Conservation (phyloP, 2,797 vertebrate genomes). For the Poeciliopsis paucimaculata region DNA sequence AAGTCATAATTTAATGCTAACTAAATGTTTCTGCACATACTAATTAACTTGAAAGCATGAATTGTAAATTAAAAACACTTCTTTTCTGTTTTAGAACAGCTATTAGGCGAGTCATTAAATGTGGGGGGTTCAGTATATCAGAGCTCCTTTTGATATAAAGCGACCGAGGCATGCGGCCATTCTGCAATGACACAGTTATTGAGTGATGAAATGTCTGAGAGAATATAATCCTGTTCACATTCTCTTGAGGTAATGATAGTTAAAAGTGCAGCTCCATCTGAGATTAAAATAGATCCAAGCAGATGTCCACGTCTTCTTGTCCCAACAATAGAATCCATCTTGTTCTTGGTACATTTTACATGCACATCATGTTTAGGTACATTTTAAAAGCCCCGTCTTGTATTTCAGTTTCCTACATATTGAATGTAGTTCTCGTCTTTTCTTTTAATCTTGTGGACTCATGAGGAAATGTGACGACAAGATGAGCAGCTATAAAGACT, state of each 20-base stretch:
- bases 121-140: neutral
- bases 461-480: constrained; percentile 49
- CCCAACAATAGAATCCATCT: neutral
- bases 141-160: constrained; percentile 18
- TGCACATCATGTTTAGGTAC: constrained; percentile 9
- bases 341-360: constrained; percentile 1
- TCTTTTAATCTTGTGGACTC: constrained; percentile 55
- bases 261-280: neutral
- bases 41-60: neutral
- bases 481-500: constrained; percentile 74
- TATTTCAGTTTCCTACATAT: constrained; percentile 58
- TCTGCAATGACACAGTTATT: constrained; percentile 25
- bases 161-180: constrained; percentile 9
- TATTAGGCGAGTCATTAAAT: neutral
- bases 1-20: neutral
- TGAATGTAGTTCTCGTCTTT: constrained; percentile 20
- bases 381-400: constrained; percentile 33
- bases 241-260: constrained; percentile 18
- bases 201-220: constrained; percentile 37
- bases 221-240: constrained; percentile 32
- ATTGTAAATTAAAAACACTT: neutral
- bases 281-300: constrained; percentile 22
- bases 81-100: constrained; percentile 4
- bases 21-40: neutral
- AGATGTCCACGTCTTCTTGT: constrained; percentile 25